A percentile compares a stretch with the other conserved stretches of the same genome.
These are phyloP conservation scores for Hirundo rustica DNA, from an alignment of 2,797 vertebrate genomes.

Conservation along the genomic window DNA sequence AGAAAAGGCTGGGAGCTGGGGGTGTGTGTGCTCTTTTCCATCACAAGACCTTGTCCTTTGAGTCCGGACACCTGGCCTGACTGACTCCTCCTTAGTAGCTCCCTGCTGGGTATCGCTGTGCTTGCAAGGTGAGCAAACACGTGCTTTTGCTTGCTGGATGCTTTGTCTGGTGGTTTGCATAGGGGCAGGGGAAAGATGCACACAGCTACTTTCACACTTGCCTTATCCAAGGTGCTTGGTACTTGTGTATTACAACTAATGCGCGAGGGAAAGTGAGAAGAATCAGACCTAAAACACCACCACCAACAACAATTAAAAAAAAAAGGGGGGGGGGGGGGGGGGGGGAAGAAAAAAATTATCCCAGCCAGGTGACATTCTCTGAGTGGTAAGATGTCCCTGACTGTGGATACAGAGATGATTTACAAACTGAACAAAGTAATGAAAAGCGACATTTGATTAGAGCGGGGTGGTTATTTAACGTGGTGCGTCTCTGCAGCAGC, in stretches of 20 bases:
- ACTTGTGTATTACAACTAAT: background rate
- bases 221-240: background rate
- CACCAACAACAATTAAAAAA: too few relatives aligned
- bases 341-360: too few relatives aligned
- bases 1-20: background rate
- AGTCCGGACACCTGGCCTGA: background rate
- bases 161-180: background rate
- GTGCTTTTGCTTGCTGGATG: background rate
- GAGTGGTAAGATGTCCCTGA: background rate
- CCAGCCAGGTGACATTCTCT: background rate
- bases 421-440: background rate
- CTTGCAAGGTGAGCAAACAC: background rate
- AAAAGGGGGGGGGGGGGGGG: too few relatives aligned
- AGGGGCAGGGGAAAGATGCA: background rate
- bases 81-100: background rate
- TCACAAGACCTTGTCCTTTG: background rate
- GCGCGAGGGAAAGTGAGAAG: background rate
- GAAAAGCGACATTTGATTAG: background rate
- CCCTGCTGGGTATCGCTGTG: background rate
- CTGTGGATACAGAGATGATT: background rate
- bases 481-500: background rate
- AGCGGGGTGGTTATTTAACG: accelerated
- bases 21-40: accelerated
- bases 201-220: background rate
- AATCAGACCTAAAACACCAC: background rate